phyloP scores from a whole-genome alignment of 2,797 vertebrate genomes.

The Acanthurus leucopareius region DNA sequence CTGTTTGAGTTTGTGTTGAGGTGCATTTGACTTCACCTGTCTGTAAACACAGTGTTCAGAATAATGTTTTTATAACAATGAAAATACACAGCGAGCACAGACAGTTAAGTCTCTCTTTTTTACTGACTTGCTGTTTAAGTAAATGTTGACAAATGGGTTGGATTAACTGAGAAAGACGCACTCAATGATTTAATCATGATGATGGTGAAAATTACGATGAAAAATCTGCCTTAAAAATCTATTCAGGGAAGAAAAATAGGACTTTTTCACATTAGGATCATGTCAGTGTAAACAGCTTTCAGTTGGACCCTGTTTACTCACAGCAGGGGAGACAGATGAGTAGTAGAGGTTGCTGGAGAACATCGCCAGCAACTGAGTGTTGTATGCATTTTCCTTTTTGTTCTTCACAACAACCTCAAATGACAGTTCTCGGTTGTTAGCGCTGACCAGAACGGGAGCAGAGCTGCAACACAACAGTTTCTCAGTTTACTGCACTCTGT shows the following conservation, averaged over 20 bases:
- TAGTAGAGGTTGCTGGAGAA: constrained; percentile 93
- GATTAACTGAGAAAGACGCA: background rate
- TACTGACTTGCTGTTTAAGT: background rate
- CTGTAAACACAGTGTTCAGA: constrained; percentile 76
- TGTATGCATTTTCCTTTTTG: constrained; percentile 92
- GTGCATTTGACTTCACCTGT: constrained; percentile 90
- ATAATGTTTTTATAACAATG: background rate
- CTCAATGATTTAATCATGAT: background rate
- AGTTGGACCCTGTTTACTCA: constrained; percentile 69
- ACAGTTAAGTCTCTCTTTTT: background rate
- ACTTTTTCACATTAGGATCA: background rate
- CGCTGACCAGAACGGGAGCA: constrained; percentile 84
- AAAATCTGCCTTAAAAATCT: background rate
- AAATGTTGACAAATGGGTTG: background rate
- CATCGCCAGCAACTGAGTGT: constrained; percentile 84
- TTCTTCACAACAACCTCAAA: constrained; percentile 88
- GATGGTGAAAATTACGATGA: background rate
- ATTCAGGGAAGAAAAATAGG: background rate
- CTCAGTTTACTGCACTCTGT: no score
- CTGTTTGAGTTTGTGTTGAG: constrained; percentile 75
- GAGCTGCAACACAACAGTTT: constrained; percentile 78
- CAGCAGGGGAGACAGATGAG: constrained; percentile 86
- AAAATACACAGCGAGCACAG: background rate
- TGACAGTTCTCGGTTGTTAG: constrained; percentile 86
- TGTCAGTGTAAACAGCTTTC: background rate